Evolutionary conservation across 2,797 vertebrate genomes (phyloP).

Genomic region (Anisognathus igniventris): DNA sequence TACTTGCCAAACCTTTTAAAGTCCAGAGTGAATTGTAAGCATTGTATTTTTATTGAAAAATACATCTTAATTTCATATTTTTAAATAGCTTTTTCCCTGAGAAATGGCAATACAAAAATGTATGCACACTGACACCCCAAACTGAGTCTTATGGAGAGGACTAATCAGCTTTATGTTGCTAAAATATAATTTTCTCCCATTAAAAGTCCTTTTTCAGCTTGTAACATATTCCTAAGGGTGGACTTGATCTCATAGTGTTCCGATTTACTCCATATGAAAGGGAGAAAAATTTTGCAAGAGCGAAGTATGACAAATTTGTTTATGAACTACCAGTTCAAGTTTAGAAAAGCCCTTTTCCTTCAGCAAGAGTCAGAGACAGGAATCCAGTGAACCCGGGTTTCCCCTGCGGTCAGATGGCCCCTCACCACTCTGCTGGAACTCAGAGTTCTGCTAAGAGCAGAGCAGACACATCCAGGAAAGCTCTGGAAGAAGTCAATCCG

Average conservation of each 20-base stretch:
- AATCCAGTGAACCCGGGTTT: fast-evolving
- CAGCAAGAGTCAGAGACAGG: background rate
- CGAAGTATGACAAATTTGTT: background rate
- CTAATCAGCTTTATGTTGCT: background rate
- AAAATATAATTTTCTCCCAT: background rate
- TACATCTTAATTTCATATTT: background rate
- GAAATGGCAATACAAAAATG: background rate
- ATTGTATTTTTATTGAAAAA: background rate
- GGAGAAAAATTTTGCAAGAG: background rate
- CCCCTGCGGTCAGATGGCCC: background rate
- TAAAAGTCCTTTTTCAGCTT: background rate
- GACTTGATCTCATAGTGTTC: background rate
- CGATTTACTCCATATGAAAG: background rate
- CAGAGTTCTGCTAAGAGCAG: background rate
- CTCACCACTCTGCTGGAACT: background rate
- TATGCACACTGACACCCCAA: background rate
- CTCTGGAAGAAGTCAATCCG: background rate
- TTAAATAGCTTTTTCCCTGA: background rate
- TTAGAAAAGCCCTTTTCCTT: background rate
- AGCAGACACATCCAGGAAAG: background rate
- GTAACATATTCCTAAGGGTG: background rate
- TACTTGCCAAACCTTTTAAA: background rate
- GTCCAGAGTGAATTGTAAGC: background rate
- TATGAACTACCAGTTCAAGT: background rate
- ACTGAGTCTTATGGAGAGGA: background rate